phyloP scores from a whole-genome alignment of 2,888 invertebrate genomes.

The Gastracanthus pulcherrimus region DNA sequence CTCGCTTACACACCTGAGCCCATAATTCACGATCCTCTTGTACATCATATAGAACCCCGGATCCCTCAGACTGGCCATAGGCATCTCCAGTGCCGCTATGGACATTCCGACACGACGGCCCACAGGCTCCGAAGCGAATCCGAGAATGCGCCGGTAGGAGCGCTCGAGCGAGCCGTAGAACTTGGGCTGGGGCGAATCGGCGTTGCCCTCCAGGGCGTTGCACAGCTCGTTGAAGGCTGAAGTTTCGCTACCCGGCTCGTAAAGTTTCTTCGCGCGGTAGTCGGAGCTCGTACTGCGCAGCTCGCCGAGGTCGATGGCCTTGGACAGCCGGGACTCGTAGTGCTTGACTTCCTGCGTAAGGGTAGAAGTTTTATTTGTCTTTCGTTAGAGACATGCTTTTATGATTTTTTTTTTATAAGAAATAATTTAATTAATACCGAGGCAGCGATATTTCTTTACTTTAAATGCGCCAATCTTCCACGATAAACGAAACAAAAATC shows the following conservation, averaged over 20 bases:
- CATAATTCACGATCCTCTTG: constrained; percentile 82
- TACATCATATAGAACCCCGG: constrained; percentile 84
- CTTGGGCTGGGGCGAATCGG: constrained; percentile 74
- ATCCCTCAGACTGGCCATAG: constrained; percentile 83
- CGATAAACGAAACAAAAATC: too few species aligned
- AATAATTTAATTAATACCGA: too few species aligned
- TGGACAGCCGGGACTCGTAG: constrained; percentile 65
- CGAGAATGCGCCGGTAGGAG: constrained; percentile 78
- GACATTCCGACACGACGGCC: constrained; percentile 70
- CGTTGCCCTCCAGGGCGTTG: constrained; percentile 78
- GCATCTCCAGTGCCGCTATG: constrained; percentile 82
- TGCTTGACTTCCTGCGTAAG: constrained; percentile 64
- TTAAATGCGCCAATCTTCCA: too few species aligned
- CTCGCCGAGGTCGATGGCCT: constrained; percentile 62
- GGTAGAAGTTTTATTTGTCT: too few species aligned
- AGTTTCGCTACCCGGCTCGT: constrained; percentile 45
- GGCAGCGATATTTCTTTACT: too few species aligned
- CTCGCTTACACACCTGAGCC: constrained; percentile 62
- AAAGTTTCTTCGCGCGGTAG: background rate
- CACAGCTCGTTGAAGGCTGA: constrained; percentile 80
- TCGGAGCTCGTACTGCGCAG: background rate
- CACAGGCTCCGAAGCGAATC: constrained; percentile 67
- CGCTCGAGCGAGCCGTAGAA: constrained; percentile 80
- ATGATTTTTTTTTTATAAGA: too few species aligned
- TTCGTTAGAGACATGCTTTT: too few species aligned